These are phyloP conservation scores for Falcunculus frontatus DNA, from an alignment of 2,113 vertebrate species.

Conservation along the genomic window DNA sequence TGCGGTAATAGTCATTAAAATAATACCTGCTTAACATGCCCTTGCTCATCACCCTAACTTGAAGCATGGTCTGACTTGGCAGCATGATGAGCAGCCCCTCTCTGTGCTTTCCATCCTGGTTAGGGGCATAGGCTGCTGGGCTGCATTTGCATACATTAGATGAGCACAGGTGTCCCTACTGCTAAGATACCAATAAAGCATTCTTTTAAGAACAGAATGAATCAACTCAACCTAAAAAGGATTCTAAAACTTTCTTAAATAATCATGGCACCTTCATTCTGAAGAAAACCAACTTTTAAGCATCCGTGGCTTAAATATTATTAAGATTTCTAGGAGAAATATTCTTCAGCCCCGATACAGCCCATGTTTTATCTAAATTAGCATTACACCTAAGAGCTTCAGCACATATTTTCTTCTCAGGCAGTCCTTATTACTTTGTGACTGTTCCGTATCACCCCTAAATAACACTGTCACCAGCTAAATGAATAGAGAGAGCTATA, in stretches of 20 bases:
- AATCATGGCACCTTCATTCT: background rate
- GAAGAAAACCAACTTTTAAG: background rate
- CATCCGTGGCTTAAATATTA: background rate
- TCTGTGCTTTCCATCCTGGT: background rate
- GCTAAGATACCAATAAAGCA: background rate
- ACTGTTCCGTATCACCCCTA: background rate
- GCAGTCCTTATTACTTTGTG: slow-evolving; percentile 6
- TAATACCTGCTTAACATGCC: background rate
- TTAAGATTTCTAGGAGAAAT: background rate
- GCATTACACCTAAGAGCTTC: slow-evolving; percentile 29
- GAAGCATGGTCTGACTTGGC: background rate
- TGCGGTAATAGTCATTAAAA: background rate
- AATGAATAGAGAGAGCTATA: background rate
- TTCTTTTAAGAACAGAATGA: background rate
- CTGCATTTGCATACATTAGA: background rate
- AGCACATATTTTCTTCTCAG: slow-evolving; percentile 28
- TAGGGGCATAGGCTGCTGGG: background rate
- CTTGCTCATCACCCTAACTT: background rate
- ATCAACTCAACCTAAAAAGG: background rate
- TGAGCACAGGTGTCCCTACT: background rate
- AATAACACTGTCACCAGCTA: slow-evolving; percentile 26
- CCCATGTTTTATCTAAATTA: slow-evolving; percentile 31
- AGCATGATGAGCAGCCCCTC: background rate
- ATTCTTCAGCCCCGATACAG: background rate
- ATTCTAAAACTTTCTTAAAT: background rate